Conservation (phyloP, 2,113 vertebrate species). For the Myxocyprinus asiaticus region DNA sequence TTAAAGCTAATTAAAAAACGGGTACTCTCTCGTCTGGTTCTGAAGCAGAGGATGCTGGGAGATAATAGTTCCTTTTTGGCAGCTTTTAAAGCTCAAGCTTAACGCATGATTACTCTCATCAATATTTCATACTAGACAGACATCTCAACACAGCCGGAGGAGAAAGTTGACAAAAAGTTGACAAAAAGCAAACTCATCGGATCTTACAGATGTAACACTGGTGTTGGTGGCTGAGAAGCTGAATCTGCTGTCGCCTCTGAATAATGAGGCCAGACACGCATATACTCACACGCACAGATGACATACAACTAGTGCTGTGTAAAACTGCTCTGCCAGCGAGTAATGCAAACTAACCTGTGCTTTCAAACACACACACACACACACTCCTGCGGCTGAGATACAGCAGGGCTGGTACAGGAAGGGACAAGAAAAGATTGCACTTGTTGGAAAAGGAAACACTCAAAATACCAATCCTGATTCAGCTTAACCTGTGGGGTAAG, state of each 20-base stretch:
- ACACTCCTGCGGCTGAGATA: not conserved
- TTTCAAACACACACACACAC: not conserved
- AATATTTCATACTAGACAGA: not conserved
- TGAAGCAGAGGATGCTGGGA: not conserved
- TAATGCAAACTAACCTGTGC: not conserved
- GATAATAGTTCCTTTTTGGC: not conserved
- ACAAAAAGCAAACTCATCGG: not conserved
- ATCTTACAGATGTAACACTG: not conserved
- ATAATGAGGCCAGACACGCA: not conserved
- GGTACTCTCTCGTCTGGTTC: too few relatives aligned
- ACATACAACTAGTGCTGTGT: not conserved
- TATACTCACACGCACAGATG: not conserved
- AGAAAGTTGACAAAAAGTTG: too few relatives aligned
- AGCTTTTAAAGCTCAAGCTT: not conserved
- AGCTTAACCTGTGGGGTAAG: not conserved
- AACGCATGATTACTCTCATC: not conserved
- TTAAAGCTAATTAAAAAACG: constrained; percentile 20
- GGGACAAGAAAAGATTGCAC: not conserved
- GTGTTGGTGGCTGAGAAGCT: not conserved
- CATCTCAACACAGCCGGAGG: not conserved
- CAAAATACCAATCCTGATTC: not conserved
- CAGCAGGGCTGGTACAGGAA: constrained; percentile 5
- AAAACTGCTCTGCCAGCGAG: not conserved
- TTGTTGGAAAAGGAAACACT: not conserved
- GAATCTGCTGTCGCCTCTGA: not conserved